A percentile compares a stretch with the other conserved stretches of the same genome.
These are phyloP conservation scores for Bursaphelenchus mucronatus DNA, from an alignment of 1,140 invertebrate species.

Conservation along the genomic window DNA sequence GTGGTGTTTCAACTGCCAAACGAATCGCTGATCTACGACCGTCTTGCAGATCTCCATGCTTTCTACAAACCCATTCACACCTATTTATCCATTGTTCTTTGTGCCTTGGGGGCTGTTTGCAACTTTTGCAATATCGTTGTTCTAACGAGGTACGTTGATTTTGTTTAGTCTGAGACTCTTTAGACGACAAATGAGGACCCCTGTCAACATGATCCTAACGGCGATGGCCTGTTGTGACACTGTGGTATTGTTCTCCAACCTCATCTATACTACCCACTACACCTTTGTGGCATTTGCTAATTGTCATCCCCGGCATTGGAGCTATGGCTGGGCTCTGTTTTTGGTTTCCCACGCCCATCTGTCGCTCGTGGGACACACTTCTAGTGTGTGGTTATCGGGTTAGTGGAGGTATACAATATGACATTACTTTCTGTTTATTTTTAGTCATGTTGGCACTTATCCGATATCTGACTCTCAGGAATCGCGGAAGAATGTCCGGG, in stretches of 20 bases:
- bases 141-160: conserved; percentile 46
- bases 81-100: conserved; percentile 53
- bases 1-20: conserved; percentile 43
- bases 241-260: conserved; percentile 55
- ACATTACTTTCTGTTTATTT: conserved; percentile 8
- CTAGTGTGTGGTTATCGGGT: conserved; percentile 55
- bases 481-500: conserved; percentile 43
- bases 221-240: conserved; percentile 61
- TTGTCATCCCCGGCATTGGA: conserved; percentile 49
- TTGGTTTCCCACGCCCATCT: conserved; percentile 59
- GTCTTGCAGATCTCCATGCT: conserved; percentile 40
- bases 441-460: conserved; percentile 51
- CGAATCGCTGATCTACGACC: conserved; percentile 35
- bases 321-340: conserved; percentile 58
- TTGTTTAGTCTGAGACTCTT: neutral
- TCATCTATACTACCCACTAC: conserved; percentile 59
- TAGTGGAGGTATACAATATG: conserved; percentile 18
- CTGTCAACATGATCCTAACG: conserved; percentile 58
- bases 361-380: conserved; percentile 54
- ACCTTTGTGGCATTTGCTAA: conserved; percentile 58
- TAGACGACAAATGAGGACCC: conserved; percentile 58
- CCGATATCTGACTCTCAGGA: conserved; percentile 54
- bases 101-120: conserved; percentile 50
- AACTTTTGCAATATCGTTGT: conserved; percentile 61
- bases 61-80: conserved; percentile 52